phyloP scores from a whole-genome alignment of 2,888 invertebrate species.

The Leptinotarsa tumamoca region DNA sequence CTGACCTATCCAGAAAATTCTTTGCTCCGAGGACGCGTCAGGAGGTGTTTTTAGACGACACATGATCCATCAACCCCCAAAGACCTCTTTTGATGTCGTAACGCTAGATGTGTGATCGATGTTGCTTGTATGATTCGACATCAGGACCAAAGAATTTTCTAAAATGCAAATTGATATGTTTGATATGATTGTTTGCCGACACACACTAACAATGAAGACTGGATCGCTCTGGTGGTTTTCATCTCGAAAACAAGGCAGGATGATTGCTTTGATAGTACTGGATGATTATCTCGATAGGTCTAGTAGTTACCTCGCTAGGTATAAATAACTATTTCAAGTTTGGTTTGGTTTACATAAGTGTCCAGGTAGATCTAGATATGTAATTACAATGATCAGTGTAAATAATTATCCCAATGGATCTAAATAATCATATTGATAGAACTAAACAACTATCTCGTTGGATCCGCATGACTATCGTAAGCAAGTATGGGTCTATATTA shows the following conservation, averaged over 20 bases:
- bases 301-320: neutral
- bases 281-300: neutral
- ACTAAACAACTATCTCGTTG: neutral
- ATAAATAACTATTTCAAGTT: neutral
- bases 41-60: constrained; percentile 48
- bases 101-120: constrained; percentile 64
- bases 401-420: neutral
- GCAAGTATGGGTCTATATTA: too few species aligned
- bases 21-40: constrained; percentile 65
- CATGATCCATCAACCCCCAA: constrained; percentile 47
- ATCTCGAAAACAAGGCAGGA: neutral
- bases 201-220: constrained; percentile 26
- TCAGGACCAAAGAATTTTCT: constrained; percentile 69
- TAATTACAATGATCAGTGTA: neutral
- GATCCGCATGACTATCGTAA: neutral
- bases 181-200: constrained; percentile 37
- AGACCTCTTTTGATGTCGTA: constrained; percentile 63
- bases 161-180: constrained; percentile 56
- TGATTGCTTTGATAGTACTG: neutral
- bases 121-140: constrained; percentile 58
- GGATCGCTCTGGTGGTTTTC: neutral
- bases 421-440: neutral
- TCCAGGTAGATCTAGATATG: neutral
- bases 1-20: constrained; percentile 63
- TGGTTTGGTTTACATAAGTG: neutral